Evolutionary conservation across 2,888 invertebrate genomes (phyloP).

Genomic region (Archips crataeganus): DNA sequence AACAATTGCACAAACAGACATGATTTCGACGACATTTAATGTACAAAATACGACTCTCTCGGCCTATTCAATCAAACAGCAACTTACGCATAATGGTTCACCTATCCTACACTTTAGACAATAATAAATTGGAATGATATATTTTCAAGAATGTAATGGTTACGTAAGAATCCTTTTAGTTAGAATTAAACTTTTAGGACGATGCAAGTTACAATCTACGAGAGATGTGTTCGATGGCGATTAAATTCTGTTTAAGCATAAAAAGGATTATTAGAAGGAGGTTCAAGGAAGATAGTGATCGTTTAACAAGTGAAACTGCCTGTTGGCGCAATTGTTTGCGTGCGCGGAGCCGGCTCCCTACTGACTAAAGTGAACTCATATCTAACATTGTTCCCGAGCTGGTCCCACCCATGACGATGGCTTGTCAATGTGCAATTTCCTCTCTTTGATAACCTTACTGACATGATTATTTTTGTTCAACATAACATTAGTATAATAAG

Average conservation of each 20-base stretch:
- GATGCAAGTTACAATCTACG: constrained; percentile 35
- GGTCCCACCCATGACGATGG: constrained; percentile 86
- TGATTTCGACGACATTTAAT: constrained; percentile 36
- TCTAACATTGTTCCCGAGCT: constrained; percentile 85
- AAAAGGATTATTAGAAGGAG: constrained; percentile 25
- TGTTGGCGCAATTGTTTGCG: constrained; percentile 72
- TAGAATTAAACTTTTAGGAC: constrained; percentile 51
- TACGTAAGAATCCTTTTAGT: constrained; percentile 59
- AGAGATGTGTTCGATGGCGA: constrained; percentile 14
- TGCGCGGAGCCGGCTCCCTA: constrained; percentile 70
- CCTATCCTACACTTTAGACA: constrained; percentile 83
- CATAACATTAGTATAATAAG: constrained; percentile 4
- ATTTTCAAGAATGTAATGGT: constrained; percentile 83
- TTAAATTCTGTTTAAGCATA: constrained; percentile 19
- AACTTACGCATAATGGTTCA: constrained; percentile 75
- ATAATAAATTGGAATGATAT: constrained; percentile 85
- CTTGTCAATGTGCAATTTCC: constrained; percentile 73
- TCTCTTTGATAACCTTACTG: constrained; percentile 50
- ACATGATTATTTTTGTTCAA: constrained; percentile 1
- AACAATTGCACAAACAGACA: constrained; percentile 74
- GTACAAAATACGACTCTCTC: constrained; percentile 41
- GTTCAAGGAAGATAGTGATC: constrained; percentile 29
- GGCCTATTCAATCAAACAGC: constrained; percentile 47
- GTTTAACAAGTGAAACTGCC: constrained; percentile 34
- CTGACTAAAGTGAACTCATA: constrained; percentile 79